These are phyloP conservation scores for Hydrotaea diabolus DNA, from an alignment of 2,888 invertebrate genomes.

Conservation along the genomic window DNA sequence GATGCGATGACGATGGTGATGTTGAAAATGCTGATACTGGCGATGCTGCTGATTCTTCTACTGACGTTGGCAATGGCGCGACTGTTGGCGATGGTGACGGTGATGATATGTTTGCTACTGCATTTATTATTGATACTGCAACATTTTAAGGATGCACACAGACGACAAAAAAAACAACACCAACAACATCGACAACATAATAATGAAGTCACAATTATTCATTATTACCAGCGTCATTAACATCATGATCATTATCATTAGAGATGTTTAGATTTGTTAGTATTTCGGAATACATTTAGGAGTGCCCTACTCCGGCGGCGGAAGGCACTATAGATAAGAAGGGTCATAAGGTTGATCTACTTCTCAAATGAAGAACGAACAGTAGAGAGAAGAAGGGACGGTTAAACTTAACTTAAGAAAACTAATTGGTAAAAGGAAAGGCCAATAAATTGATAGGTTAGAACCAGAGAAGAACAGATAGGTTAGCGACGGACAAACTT, in stretches of 20 bases:
- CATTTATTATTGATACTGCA: constrained; percentile 62
- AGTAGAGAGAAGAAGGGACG: too few relatives aligned
- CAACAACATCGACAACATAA: background rate
- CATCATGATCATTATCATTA: constrained; percentile 50
- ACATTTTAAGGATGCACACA: constrained; percentile 60
- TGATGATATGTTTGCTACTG: constrained; percentile 62
- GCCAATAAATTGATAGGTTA: too few relatives aligned
- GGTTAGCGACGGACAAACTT: too few relatives aligned
- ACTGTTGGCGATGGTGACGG: constrained; percentile 35
- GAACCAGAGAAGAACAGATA: too few relatives aligned
- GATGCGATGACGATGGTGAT: constrained; percentile 35
- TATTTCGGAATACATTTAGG: background rate
- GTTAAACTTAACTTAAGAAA: too few relatives aligned
- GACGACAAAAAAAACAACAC: background rate
- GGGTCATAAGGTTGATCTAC: too few relatives aligned
- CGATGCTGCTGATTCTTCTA: constrained; percentile 27
- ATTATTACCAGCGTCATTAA: constrained; percentile 56
- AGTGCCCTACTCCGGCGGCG: background rate
- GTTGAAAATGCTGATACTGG: constrained; percentile 46
- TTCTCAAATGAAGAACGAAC: too few relatives aligned
- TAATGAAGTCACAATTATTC: constrained; percentile 43
- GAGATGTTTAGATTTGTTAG: constrained; percentile 47
- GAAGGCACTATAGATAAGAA: too few relatives aligned
- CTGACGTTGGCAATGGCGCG: constrained; percentile 45
- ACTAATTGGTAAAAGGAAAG: too few relatives aligned